Conservation (phyloP, 2,113 vertebrate species). For the Benitochromis conjunctus region DNA sequence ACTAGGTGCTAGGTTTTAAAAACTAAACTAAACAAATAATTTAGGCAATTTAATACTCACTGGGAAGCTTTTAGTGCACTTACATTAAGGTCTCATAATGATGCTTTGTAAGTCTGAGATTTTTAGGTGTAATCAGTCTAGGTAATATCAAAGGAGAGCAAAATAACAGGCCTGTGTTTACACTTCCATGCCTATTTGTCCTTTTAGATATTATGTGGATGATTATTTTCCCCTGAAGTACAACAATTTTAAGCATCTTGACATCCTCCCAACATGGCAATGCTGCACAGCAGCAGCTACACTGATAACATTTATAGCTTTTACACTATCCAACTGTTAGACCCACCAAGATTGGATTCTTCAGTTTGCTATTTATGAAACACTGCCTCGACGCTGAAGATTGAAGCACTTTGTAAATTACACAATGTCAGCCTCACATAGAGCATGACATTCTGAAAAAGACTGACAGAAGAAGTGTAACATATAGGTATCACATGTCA, state of each 20-base stretch:
- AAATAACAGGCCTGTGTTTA: background rate
- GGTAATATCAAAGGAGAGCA: background rate
- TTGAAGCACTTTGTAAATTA: background rate
- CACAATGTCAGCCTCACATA: background rate
- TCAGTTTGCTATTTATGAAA: background rate
- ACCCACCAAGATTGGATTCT: background rate
- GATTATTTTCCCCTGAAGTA: background rate
- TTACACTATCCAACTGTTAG: background rate
- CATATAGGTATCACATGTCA: background rate
- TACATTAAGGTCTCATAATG: background rate
- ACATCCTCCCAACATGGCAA: background rate
- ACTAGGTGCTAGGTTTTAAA: background rate
- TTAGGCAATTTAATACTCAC: background rate
- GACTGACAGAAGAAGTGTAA: background rate
- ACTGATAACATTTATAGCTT: background rate
- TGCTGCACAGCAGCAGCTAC: background rate
- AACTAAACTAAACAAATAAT: background rate
- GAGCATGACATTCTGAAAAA: background rate
- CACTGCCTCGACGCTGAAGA: no score
- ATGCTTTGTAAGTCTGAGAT: background rate
- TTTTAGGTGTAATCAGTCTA: background rate
- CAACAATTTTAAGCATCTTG: background rate
- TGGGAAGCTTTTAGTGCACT: background rate
- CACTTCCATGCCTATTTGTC: background rate
- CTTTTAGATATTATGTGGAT: background rate